Evolutionary conservation across 2,113 vertebrate species (phyloP).

Genomic region (Macrotis lagotis): DNA sequence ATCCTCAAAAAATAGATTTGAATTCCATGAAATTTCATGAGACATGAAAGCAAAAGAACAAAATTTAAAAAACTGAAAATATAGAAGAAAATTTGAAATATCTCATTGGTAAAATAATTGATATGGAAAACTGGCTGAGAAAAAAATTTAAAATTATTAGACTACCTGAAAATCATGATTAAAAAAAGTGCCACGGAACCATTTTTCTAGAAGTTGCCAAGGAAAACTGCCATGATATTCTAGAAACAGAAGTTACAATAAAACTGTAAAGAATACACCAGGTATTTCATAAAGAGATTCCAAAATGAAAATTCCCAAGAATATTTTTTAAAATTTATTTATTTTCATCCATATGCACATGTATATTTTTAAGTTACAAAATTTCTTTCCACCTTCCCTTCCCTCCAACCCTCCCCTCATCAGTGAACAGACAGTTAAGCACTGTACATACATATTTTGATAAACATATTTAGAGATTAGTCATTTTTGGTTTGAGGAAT

Average conservation of each 20-base stretch:
- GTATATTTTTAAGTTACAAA: too few relatives aligned
- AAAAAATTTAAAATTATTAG: background rate
- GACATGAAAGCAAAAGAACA: background rate
- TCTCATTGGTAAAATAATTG: background rate
- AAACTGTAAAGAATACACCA: background rate
- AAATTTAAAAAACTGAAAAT: background rate
- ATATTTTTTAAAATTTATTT: too few relatives aligned
- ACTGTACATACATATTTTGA: too few relatives aligned
- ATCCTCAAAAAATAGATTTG: background rate
- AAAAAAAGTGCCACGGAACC: background rate
- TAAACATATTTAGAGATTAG: too few relatives aligned
- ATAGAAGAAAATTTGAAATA: background rate
- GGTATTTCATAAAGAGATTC: background rate
- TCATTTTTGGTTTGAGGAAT: too few relatives aligned
- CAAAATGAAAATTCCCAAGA: background rate
- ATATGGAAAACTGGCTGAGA: too few relatives aligned
- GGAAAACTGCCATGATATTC: background rate
- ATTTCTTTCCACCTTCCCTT: too few relatives aligned
- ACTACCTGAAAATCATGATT: background rate
- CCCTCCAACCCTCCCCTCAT: too few relatives aligned
- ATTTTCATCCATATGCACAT: too few relatives aligned
- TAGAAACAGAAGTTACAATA: background rate
- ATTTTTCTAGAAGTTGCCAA: background rate
- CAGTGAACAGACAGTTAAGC: too few relatives aligned
- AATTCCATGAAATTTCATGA: too few relatives aligned